Conservation (phyloP, 2,797 vertebrate genomes). For the Hemitrygon akajei region DNA sequence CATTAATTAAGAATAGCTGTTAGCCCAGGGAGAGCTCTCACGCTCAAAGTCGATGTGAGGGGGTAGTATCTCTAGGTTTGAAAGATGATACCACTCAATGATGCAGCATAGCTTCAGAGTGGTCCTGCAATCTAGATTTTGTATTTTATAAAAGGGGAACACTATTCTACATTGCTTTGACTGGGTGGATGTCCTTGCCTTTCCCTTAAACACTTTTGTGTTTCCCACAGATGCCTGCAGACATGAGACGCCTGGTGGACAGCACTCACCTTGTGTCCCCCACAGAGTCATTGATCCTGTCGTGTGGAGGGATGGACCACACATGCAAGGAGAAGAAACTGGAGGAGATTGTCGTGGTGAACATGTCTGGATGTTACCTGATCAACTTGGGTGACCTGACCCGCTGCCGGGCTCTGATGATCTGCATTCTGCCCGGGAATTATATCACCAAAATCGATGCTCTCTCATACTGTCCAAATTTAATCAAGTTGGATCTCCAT, state of each 20-base stretch:
- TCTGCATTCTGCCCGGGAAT: conserved; percentile 56
- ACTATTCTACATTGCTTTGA: neutral
- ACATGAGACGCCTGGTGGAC: conserved; percentile 40
- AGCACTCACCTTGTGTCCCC: conserved; percentile 42
- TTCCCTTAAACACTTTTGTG: neutral
- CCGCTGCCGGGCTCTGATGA: conserved; percentile 49
- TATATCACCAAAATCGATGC: conserved; percentile 51
- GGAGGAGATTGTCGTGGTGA: conserved; percentile 48
- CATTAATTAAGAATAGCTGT: neutral
- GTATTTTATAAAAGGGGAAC: neutral
- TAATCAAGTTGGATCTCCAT: conserved; percentile 61
- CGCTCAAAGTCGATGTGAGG: neutral
- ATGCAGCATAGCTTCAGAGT: neutral
- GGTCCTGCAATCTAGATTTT: neutral
- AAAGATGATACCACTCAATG: neutral
- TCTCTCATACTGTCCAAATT: conserved; percentile 49
- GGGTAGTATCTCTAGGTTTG: neutral
- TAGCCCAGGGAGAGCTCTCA: neutral
- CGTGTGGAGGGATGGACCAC: conserved; percentile 42
- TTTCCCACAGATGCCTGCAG: conserved; percentile 25
- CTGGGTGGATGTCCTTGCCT: neutral
- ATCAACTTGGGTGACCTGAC: conserved; percentile 47
- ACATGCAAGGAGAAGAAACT: conserved; percentile 41
- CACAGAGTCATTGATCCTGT: conserved; percentile 44
- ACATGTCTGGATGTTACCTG: conserved; percentile 47